Conservation (phyloP, 2,113 vertebrate genomes). For the Coryphaenoides rupestris region DNA sequence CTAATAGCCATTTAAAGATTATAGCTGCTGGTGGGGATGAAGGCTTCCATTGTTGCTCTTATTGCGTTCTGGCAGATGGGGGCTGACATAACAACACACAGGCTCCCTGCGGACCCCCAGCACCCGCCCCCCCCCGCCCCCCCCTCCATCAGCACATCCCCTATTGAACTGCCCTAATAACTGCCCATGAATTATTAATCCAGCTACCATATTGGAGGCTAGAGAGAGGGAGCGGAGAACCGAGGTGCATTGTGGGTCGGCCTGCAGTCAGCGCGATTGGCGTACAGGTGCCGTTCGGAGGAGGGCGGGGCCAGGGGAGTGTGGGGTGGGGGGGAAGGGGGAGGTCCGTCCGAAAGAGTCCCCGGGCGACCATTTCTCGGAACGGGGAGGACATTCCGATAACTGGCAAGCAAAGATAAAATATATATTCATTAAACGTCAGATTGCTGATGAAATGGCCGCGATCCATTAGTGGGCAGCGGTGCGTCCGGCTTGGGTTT, state of each 20-base stretch:
- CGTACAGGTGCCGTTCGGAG: slow-evolving; percentile 74
- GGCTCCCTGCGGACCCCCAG: slow-evolving; percentile 75
- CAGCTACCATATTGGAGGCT: slow-evolving; percentile 75
- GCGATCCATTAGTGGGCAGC: slow-evolving; percentile 80
- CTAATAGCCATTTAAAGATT: slow-evolving; percentile 89
- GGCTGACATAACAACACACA: slow-evolving; percentile 83
- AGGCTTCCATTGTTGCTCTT: slow-evolving; percentile 84
- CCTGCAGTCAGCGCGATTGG: slow-evolving; percentile 62
- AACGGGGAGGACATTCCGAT: slow-evolving; percentile 80
- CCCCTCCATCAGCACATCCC: slow-evolving; percentile 80
- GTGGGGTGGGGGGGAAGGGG: slow-evolving; percentile 22
- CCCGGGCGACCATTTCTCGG: slow-evolving; percentile 79
- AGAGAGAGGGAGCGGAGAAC: slow-evolving; percentile 58
- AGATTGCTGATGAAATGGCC: slow-evolving; percentile 84
- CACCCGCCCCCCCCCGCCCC: slow-evolving; percentile 63
- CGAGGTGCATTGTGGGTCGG: slow-evolving; percentile 52
- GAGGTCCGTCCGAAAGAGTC: slow-evolving; percentile 74
- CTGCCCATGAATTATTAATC: slow-evolving; percentile 84
- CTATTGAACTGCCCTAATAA: slow-evolving; percentile 85
- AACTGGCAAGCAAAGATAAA: slow-evolving; percentile 80
- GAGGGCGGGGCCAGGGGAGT: slow-evolving; percentile 34
- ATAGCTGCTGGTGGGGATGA: slow-evolving; percentile 85
- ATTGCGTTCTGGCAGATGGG: slow-evolving; percentile 85
- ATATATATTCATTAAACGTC: slow-evolving; percentile 87
- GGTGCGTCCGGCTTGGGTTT: slow-evolving; percentile 74